Evolutionary conservation across 2,888 invertebrate genomes (phyloP), one percentile per base, ranked within the genome.

Genomic region (Tenthredo scrophulariae): DNA sequence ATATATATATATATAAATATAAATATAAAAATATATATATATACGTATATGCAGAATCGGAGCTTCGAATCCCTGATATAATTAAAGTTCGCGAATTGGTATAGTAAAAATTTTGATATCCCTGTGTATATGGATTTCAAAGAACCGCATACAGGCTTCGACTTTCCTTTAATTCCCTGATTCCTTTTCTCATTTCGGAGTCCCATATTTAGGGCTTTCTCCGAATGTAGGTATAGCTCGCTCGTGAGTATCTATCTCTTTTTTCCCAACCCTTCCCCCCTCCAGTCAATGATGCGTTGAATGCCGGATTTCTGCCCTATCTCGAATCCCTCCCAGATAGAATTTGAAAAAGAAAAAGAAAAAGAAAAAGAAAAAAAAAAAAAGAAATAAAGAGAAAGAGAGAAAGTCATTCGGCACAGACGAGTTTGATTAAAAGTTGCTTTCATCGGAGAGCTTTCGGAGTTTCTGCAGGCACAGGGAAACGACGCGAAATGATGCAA

Each of bases 401-500:
- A 37, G 62, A 79, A 37, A 79, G 37, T 79, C 79, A 79, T 79
- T 79, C 79, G 46, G 58, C 40, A 77, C 79, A 37, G 58, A 46
- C 22, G 79, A 65, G 82, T 82, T 82, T 82, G 82, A 82, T 82
- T 82, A 67, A 82, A 82, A 82, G 67, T 82, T 67, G 82, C 82
- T 82, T 82, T 82, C 82, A 67, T 82, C 33, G 67, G 33, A 65
- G 65, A 43, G 46, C 82, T 43, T 67, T 33, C 22, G 5, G 37
- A 18, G 13, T 79, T 58, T 50, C n/a, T n/a, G n/a, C 50, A 46
- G 50, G 50, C 43, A n/a, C 5, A 33, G 18, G 3, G 46, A 77
- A 77, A 54, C 50, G 75, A 77, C 29, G 46, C 75, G 43, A 77
- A 40, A 43, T 74, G 50, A 77, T 43, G 74, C 74, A 22, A 70